phyloP scores from a whole-genome alignment of 2,113 vertebrate genomes.

The Apaloderma vittatum region DNA sequence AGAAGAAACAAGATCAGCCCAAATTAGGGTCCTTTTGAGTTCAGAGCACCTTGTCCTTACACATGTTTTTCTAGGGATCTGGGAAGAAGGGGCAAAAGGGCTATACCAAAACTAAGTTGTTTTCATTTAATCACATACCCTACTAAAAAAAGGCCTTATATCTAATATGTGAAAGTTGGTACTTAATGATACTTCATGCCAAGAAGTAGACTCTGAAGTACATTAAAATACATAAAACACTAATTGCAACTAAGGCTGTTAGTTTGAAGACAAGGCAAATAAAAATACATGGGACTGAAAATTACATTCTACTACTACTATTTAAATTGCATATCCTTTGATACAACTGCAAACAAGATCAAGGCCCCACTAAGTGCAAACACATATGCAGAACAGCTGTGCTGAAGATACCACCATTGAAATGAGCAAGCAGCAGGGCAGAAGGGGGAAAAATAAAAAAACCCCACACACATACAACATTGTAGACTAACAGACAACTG shows the following conservation, averaged over 20 bases:
- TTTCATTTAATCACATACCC: not conserved
- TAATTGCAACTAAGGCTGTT: not conserved
- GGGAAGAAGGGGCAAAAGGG: not conserved
- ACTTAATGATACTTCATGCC: not conserved
- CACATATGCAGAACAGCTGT: not conserved
- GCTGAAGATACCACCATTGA: not conserved
- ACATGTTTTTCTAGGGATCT: not conserved
- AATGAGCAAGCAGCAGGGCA: fast-evolving
- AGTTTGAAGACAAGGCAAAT: not conserved
- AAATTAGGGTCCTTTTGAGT: not conserved
- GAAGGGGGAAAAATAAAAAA: not conserved
- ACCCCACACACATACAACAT: not conserved
- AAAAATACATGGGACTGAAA: not conserved
- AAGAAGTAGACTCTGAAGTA: not conserved
- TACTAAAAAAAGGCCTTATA: not conserved
- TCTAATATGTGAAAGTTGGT: not conserved
- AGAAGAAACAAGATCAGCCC: not conserved
- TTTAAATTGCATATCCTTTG: not conserved
- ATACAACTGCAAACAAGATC: not conserved
- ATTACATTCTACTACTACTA: not conserved
- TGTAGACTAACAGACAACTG: not conserved
- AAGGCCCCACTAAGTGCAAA: not conserved
- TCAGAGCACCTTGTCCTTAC: not conserved
- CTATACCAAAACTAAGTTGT: not conserved
- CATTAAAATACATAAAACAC: not conserved